A percentile compares a stretch with the other conserved stretches of the same genome.
phyloP scores from a whole-genome alignment of 1,140 invertebrate genomes.

The Apis florea region DNA sequence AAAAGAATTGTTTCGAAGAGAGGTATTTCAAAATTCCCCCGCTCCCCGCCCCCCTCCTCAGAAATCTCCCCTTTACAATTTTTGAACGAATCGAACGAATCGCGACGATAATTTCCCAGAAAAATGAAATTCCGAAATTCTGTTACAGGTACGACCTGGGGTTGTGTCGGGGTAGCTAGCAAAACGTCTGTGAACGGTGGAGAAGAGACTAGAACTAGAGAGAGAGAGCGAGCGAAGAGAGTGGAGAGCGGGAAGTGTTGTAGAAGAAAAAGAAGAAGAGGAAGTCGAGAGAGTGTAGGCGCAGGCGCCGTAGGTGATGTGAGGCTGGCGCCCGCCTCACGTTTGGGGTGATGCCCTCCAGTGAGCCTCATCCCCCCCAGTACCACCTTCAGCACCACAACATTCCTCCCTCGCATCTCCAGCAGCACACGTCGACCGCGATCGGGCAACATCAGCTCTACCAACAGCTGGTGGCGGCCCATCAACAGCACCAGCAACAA shows the following conservation, averaged over 20 bases:
- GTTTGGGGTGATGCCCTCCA: slow-evolving; percentile 80
- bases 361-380: slow-evolving; percentile 79
- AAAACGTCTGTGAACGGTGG: slow-evolving; percentile 67
- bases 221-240: slow-evolving; percentile 50
- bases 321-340: slow-evolving; percentile 79
- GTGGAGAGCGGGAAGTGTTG: slow-evolving; percentile 56
- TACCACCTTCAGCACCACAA: slow-evolving; percentile 79
- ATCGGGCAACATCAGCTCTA: slow-evolving; percentile 77
- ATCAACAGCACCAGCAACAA: slow-evolving; percentile 77
- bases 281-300: slow-evolving; percentile 67
- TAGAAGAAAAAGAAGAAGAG: slow-evolving; percentile 60
- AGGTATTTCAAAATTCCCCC: too few relatives aligned
- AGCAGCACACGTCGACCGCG: slow-evolving; percentile 73
- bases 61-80: too few relatives aligned
- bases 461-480: slow-evolving; percentile 77
- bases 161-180: slow-evolving; percentile 77
- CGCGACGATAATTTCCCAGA: not conserved
- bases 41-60: too few relatives aligned
- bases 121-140: not conserved
- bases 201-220: slow-evolving; percentile 53
- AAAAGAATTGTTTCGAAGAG: too few relatives aligned
- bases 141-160: slow-evolving; percentile 78
- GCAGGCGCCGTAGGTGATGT: slow-evolving; percentile 77
- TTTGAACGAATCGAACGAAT: not conserved
- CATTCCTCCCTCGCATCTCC: slow-evolving; percentile 77